Conservation (phyloP, 2,888 invertebrate species). For the Elmis aenea region DNA sequence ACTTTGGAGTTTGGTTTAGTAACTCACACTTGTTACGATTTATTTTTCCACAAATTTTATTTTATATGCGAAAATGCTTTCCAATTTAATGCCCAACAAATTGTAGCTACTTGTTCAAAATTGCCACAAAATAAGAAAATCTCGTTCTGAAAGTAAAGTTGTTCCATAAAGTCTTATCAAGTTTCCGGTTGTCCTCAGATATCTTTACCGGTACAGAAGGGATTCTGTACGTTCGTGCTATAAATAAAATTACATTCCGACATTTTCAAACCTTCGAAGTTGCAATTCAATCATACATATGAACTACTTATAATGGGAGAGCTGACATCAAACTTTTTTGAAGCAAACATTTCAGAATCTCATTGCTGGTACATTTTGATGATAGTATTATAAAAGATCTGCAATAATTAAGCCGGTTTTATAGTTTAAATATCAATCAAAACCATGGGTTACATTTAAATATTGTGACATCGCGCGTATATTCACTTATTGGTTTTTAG, state of each 20-base stretch:
- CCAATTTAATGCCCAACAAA: conserved; percentile 6
- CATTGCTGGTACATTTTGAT: too few species aligned
- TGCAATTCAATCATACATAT: conserved; percentile 14
- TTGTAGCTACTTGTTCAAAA: conserved; percentile 13
- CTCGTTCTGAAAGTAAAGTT: conserved; percentile 26
- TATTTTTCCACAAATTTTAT: conserved; percentile 3
- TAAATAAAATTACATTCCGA: conserved; percentile 14
- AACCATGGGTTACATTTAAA: too few species aligned
- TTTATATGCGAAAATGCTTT: conserved; percentile 7
- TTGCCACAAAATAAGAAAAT: conserved; percentile 16
- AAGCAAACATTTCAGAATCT: too few species aligned
- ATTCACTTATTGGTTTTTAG: too few species aligned
- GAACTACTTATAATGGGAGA: too few species aligned
- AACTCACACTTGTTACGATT: not conserved
- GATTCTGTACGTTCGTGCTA: conserved; percentile 15
- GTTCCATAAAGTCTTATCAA: conserved; percentile 27
- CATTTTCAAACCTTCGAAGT: conserved; percentile 15
- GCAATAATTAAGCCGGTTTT: too few species aligned
- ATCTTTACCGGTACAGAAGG: conserved; percentile 20
- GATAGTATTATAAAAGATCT: too few species aligned
- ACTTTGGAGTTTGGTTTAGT: too few species aligned
- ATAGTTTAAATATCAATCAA: too few species aligned
- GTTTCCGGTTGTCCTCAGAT: conserved; percentile 26
- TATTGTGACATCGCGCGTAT: too few species aligned
- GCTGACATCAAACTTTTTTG: too few species aligned